Conservation (phyloP, 2,888 invertebrate species). For the Eristalis arbustorum region DNA sequence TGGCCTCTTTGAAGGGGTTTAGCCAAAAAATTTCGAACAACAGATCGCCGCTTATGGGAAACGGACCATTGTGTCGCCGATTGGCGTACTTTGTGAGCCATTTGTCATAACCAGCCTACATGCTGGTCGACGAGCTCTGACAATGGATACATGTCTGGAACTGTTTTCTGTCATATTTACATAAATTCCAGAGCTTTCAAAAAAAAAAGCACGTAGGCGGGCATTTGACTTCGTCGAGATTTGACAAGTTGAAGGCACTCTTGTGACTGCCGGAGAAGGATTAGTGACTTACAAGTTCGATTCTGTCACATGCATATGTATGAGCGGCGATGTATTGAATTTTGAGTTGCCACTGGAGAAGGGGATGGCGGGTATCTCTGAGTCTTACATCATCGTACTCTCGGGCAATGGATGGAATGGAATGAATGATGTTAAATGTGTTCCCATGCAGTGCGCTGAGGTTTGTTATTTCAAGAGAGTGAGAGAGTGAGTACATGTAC, state of each 20-base stretch:
- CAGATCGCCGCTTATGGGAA: slow-evolving; percentile 13
- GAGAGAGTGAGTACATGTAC: no score
- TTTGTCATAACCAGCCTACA: slow-evolving; percentile 28
- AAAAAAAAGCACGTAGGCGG: slow-evolving; percentile 21
- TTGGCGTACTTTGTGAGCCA: background rate
- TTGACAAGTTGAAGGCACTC: background rate
- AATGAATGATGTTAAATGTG: no score
- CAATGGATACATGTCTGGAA: background rate
- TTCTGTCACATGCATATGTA: background rate
- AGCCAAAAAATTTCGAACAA: slow-evolving; percentile 17
- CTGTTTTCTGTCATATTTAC: slow-evolving; percentile 11
- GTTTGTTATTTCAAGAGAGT: no score
- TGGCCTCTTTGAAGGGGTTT: slow-evolving; percentile 12
- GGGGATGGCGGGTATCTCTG: background rate
- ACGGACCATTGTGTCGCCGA: slow-evolving; percentile 7
- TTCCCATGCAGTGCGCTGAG: no score
- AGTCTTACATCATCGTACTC: background rate
- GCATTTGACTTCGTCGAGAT: background rate
- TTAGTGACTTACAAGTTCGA: background rate
- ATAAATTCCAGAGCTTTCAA: slow-evolving; percentile 25
- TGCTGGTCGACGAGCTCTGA: slow-evolving; percentile 20
- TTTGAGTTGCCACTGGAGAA: background rate
- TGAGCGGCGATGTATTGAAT: background rate
- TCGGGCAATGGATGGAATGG: background rate
- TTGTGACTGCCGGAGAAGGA: background rate